These are phyloP conservation scores for Ciconia boyciana DNA, from an alignment of 2,113 vertebrate genomes.

Conservation along the genomic window DNA sequence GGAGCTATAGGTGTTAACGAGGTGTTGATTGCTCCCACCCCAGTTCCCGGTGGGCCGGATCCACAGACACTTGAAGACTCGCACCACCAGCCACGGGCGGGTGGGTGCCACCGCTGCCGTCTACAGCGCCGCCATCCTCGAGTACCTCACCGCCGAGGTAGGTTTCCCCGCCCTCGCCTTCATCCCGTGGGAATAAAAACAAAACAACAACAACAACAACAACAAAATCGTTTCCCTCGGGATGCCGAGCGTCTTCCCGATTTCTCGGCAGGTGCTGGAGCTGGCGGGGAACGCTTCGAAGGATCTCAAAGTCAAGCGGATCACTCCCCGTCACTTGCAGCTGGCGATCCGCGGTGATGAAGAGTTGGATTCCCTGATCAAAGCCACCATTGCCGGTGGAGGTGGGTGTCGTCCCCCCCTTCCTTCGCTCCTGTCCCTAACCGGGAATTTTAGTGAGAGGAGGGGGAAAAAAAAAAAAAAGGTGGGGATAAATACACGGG, in stretches of 20 bases:
- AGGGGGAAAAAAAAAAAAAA: too few relatives aligned
- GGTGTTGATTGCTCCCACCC: not conserved
- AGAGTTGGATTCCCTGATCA: constrained; percentile 97
- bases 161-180: rapidly evolving
- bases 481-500: rapidly evolving
- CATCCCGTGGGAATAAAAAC: too few relatives aligned
- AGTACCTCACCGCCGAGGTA: constrained; percentile 98
- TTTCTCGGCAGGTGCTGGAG: constrained; percentile 87
- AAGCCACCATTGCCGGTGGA: constrained; percentile 97
- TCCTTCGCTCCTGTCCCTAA: rapidly evolving
- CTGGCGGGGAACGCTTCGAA: constrained; percentile 97
- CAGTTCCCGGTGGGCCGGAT: constrained; percentile 98
- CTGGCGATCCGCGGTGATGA: constrained; percentile 96
- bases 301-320: constrained; percentile 97
- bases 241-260: not conserved
- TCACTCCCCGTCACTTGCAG: constrained; percentile 97
- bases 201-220: too few relatives aligned
- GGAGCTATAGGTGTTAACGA: not conserved
- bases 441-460: not conserved
- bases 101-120: constrained; percentile 97
- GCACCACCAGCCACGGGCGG: constrained; percentile 94
- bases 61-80: constrained; percentile 97
- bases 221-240: not conserved
- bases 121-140: constrained; percentile 96
- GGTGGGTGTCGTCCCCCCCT: constrained; percentile 67